These are phyloP conservation scores for Nothobranchius furzeri DNA, from an alignment of 2,113 vertebrate species.

Conservation along the genomic window DNA sequence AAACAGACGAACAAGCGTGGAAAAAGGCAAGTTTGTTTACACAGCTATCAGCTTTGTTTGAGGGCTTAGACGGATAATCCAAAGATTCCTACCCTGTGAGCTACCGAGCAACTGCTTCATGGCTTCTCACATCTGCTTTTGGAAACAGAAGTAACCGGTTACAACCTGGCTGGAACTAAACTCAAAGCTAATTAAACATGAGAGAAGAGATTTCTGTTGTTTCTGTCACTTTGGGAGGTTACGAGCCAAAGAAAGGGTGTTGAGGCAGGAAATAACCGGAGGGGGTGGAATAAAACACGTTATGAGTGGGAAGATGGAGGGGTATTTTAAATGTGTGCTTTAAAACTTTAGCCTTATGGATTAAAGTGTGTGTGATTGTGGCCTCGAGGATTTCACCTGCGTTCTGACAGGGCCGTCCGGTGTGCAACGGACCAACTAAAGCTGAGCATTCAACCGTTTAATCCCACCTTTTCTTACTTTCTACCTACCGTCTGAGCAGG, in stretches of 20 bases:
- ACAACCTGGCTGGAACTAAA: conserved; percentile 19
- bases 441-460: conserved; percentile 20
- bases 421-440: conserved; percentile 15
- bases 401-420: conserved; percentile 39
- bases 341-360: conserved; percentile 29
- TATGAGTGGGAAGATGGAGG: conserved; percentile 4
- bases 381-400: conserved; percentile 56
- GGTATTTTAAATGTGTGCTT: not conserved
- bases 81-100: conserved; percentile 57
- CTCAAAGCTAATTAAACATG: conserved; percentile 9
- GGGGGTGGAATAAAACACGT: not conserved
- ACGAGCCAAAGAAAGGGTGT: not conserved
- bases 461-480: not conserved
- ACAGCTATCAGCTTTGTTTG: conserved; percentile 70
- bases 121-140: conserved; percentile 41
- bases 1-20: conserved; percentile 65
- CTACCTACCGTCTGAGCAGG: conserved; percentile 5
- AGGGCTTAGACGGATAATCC: conserved; percentile 69
- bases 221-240: conserved; percentile 10
- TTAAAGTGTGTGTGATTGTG: conserved; percentile 24
- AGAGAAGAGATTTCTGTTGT: conserved; percentile 3
- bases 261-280: not conserved
- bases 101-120: conserved; percentile 51
- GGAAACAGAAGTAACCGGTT: conserved; percentile 40
- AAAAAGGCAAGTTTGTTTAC: conserved; percentile 68